Percentiles rank a stretch among this genome's conserved stretches.
phyloP scores from a whole-genome alignment of 2,888 invertebrate species.

The Physocephala rufipes region DNA sequence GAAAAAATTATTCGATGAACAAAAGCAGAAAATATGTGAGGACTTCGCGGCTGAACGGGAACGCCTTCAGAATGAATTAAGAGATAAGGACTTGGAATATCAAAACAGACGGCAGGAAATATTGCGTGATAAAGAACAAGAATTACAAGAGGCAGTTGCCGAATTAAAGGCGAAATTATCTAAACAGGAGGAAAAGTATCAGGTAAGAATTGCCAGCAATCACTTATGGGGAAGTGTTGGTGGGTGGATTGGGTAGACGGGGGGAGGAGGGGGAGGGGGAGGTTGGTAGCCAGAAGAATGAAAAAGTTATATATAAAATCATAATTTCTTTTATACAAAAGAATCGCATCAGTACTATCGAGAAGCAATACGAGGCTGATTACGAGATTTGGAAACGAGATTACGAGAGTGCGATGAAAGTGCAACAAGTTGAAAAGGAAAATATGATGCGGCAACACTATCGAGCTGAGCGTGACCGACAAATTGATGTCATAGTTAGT shows the following conservation, averaged over 20 bases:
- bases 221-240: too few species aligned
- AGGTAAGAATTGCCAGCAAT: constrained; percentile 49
- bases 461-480: constrained; percentile 78
- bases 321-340: constrained; percentile 51
- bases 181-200: constrained; percentile 65
- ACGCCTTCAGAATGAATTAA: constrained; percentile 63
- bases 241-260: too few species aligned
- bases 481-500: constrained; percentile 72
- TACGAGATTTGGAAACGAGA: constrained; percentile 71
- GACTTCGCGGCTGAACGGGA: constrained; percentile 67
- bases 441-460: constrained; percentile 75
- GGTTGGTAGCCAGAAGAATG: not conserved
- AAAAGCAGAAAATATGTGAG: constrained; percentile 67
- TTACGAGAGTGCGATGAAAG: constrained; percentile 66
- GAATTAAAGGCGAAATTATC: constrained; percentile 69
- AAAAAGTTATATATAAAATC: not conserved
- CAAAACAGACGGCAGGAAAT: constrained; percentile 63
- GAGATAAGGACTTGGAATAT: constrained; percentile 66
- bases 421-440: constrained; percentile 73
- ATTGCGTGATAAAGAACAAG: constrained; percentile 66
- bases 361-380: constrained; percentile 72
- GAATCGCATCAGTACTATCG: constrained; percentile 69
- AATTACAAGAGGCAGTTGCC: constrained; percentile 66
- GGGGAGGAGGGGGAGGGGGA: not conserved
- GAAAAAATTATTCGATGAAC: constrained; percentile 69